Percentiles rank a stretch among this genome's conserved stretches.
Evolutionary conservation across 2,797 vertebrate species (phyloP).

Genomic region (Xiphophorus birchmanni): DNA sequence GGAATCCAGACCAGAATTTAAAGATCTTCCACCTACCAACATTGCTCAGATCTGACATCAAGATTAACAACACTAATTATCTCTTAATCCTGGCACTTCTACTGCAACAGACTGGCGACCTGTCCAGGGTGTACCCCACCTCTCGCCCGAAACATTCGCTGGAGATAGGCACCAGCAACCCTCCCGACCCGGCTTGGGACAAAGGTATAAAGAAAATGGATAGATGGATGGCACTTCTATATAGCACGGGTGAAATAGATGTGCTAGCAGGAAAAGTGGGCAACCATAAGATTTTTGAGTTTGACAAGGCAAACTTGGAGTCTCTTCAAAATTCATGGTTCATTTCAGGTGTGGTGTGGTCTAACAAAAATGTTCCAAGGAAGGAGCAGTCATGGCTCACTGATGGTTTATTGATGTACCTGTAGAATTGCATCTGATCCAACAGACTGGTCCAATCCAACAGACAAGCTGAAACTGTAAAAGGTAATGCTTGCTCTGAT

Average conservation of each 20-base stretch:
- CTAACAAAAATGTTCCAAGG: background rate
- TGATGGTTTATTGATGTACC: background rate
- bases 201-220: too few species aligned
- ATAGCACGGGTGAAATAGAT: background rate
- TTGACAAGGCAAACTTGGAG: background rate
- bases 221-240: background rate
- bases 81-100: background rate
- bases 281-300: background rate
- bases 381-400: background rate
- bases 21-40: background rate
- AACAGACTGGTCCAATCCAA: background rate
- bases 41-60: background rate
- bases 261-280: background rate
- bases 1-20: background rate
- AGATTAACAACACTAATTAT: background rate
- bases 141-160: too few species aligned
- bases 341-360: background rate
- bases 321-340: background rate
- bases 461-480: background rate
- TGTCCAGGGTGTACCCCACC: too few species aligned
- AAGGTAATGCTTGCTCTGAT: background rate
- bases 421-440: background rate
- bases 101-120: background rate
- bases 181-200: accelerated
- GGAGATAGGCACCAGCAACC: too few species aligned